Evolutionary conservation across 2,888 invertebrate species (phyloP), one percentile per base, ranked within the genome.

Genomic region (Agelastica alni): DNA sequence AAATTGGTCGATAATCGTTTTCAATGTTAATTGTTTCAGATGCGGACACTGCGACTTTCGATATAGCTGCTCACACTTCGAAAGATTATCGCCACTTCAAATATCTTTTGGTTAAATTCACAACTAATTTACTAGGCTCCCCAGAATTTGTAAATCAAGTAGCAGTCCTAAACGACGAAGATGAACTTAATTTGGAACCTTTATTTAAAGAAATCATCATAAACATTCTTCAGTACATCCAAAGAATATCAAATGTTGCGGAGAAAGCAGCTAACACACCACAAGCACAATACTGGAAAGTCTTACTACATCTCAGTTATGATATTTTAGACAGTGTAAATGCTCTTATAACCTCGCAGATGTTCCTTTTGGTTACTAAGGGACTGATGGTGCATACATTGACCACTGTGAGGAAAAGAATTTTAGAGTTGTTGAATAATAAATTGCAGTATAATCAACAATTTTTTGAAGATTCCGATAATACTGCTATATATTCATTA

Each of bases 51-150:
- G 3, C 88, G 61, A 83, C 87, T 68, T 78, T 88, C 0, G 80
- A 62, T 32, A 37, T 65, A 20, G 13, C 80, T 4, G 79, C 80
- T 0, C 85, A 86, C 64, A 84, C 85, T 0, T 81, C 87, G 0
- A 88, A 89, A 67, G 89, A 93, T 63, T 78, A 93, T 46, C 82
- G 92, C 2, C 92, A 94, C 73, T 94, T 88, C 73, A 93, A 91
- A 76, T 93, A 92, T 69, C 82, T 87, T 0, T 79, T 89, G 16
- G 78, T 94, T 12, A 87, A 87, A 17, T 90, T 91, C 63, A 80
- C 92, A 43, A 84, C 85, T 5, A 82, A 80, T 12, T 79, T 93
- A 30, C 78, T 92, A 44, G 83, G 88, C 1, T 85, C 86, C 0
- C 77, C 83, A 0, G 81, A 85, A 55, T 88, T 92, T 64, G 82